These are phyloP conservation scores for Nomada lathburiana DNA, from an alignment of 2,888 invertebrate genomes.

Conservation along the genomic window DNA sequence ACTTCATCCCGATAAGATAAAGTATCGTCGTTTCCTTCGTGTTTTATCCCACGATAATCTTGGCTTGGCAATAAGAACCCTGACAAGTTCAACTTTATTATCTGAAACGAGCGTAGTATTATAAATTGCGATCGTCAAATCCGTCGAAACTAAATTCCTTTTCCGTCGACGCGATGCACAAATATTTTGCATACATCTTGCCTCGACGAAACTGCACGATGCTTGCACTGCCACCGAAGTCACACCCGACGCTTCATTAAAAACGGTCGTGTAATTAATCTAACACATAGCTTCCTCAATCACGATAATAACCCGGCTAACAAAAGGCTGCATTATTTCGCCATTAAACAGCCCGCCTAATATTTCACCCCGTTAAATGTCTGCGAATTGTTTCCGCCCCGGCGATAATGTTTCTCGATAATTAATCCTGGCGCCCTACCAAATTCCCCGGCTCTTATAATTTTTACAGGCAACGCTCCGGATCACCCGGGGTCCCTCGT, in stretches of 20 bases:
- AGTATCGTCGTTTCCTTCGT: constrained; percentile 1
- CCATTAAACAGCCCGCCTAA: constrained; percentile 42
- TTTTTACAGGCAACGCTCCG: constrained; percentile 31
- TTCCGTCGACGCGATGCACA: neutral
- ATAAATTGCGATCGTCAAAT: constrained; percentile 34
- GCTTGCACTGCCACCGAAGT: constrained; percentile 5
- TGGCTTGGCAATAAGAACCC: constrained; percentile 32
- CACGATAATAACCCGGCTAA: constrained; percentile 54
- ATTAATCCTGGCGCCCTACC: constrained; percentile 53
- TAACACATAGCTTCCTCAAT: constrained; percentile 58
- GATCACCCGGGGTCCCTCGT: constrained; percentile 8
- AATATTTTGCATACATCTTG: neutral
- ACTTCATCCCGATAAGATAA: constrained; percentile 57
- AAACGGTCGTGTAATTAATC: constrained; percentile 47
- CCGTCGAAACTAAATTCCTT: no score
- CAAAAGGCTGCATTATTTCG: constrained; percentile 58
- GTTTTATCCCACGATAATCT: constrained; percentile 38
- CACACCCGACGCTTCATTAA: constrained; percentile 52
- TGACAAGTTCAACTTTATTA: constrained; percentile 48
- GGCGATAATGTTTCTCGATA: constrained; percentile 56
- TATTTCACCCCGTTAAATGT: constrained; percentile 36
- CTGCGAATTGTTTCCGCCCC: constrained; percentile 39
- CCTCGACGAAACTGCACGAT: neutral
- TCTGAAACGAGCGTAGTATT: constrained; percentile 5
- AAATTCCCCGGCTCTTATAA: constrained; percentile 31